Evolutionary conservation across 2,888 invertebrate genomes (phyloP).

Genomic region (Macroteleia sp.): DNA sequence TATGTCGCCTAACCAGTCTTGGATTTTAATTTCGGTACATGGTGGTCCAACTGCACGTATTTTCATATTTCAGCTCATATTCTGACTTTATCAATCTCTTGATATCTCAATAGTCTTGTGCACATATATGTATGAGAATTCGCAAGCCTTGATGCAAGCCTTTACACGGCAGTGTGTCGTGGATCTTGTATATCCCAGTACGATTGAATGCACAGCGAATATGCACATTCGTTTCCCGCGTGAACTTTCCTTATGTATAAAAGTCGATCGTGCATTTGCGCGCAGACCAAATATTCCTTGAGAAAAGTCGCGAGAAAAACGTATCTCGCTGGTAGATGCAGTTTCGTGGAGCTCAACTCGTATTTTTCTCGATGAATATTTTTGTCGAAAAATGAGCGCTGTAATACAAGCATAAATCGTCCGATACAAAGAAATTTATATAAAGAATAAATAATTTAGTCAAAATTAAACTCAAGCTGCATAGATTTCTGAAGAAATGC

Average conservation of each 20-base stretch:
- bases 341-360: slow-evolving; percentile 24
- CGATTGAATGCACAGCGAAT: slow-evolving; percentile 52
- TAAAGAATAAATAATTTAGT: slow-evolving; percentile 34
- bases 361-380: slow-evolving; percentile 53
- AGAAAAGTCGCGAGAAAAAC: slow-evolving; percentile 52
- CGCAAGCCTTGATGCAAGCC: slow-evolving; percentile 8
- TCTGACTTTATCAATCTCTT: slow-evolving; percentile 22
- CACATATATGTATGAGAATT: slow-evolving; percentile 34
- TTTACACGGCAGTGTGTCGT: slow-evolving; percentile 40
- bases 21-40: too few species aligned
- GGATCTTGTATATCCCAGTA: slow-evolving; percentile 44
- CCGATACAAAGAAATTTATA: slow-evolving; percentile 25
- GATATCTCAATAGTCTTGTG: slow-evolving; percentile 22
- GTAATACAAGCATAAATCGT: slow-evolving; percentile 47
- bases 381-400: slow-evolving; percentile 42
- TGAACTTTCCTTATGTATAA: slow-evolving; percentile 39
- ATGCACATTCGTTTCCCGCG: slow-evolving; percentile 47
- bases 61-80: slow-evolving; percentile 3
- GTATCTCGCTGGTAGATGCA: slow-evolving; percentile 20
- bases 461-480: slow-evolving; percentile 18
- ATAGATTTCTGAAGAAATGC: background rate
- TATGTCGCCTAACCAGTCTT: too few species aligned
- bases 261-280: slow-evolving; percentile 48
- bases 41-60: background rate
- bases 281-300: slow-evolving; percentile 47